Conservation (phyloP, 1,140 invertebrate genomes). For the Bradysia coprophila region DNA sequence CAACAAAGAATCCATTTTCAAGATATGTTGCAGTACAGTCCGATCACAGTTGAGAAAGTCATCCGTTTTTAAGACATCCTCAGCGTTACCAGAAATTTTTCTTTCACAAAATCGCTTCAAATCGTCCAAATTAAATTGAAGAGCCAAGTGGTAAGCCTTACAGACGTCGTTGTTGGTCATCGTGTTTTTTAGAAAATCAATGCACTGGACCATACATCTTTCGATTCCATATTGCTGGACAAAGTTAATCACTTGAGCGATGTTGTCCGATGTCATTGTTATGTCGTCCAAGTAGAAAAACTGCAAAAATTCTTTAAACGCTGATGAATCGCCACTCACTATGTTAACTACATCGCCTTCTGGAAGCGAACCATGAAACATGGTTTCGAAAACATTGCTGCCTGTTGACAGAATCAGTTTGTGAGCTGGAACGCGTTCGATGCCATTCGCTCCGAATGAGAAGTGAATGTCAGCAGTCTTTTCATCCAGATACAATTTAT, state of each 20-base stretch:
- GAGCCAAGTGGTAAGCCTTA: not conserved
- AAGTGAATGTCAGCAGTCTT: too few relatives aligned
- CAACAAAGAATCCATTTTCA: not conserved
- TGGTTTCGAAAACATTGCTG: not conserved
- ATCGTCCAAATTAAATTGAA: not conserved
- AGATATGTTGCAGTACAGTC: not conserved
- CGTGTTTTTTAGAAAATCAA: not conserved
- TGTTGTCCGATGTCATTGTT: not conserved
- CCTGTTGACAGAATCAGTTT: not conserved
- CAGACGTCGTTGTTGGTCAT: not conserved
- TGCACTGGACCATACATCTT: not conserved
- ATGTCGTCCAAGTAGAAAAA: not conserved
- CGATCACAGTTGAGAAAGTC: not conserved
- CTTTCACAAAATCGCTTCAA: not conserved
- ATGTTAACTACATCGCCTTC: not conserved
- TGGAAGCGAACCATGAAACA: not conserved
- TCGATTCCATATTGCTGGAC: not conserved
- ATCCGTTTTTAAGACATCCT: not conserved
- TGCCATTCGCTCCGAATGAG: too few relatives aligned
- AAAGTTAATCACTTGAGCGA: not conserved
- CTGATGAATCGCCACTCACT: not conserved
- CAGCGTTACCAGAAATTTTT: not conserved
- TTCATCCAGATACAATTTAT: too few relatives aligned
- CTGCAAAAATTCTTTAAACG: too few relatives aligned
- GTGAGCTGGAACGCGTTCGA: too few relatives aligned